Evolutionary conservation across 2,797 vertebrate species (phyloP), one percentile per base, ranked within the genome.

Genomic region (Chiroxiphia lanceolata): DNA sequence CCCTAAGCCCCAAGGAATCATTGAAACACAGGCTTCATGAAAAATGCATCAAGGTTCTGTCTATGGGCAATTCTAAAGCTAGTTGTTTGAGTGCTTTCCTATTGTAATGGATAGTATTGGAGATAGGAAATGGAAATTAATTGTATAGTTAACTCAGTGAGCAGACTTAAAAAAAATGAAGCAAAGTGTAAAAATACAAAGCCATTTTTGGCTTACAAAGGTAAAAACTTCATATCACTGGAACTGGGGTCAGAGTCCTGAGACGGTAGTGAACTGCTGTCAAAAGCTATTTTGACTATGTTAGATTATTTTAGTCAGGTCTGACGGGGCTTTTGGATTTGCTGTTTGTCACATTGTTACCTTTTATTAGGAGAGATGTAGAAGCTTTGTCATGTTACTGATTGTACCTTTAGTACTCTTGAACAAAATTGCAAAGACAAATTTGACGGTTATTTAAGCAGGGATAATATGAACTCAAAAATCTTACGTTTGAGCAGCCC

Each of bases 331-430:
- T 83, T 94, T 94, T 84, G 79, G 75, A 68, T 70, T 96, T 83
- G 15, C 59, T 64, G 11, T 82, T 93, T 88, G 64, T 95, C 82
- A 89, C 48, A 9, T 83, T 6, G 5, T 77, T 91, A 63, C 77
- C 80, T 93, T 95, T 60, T 78, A 38, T 76, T 91, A 92, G 54
- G 74, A 76, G n/a, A 34, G 71, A 80, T 83, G 27, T 78, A 89
- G 57, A 63, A 96, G 65, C 51, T 87, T 88, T 96, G 90, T 93
- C 74, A 1, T 11, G 40, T 40, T 40, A 40, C 40, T 15, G 40
- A 40, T 40, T 40, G 40, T 40, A 40, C 13, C 40, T 40, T 40
- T 40, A 40, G 40, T 40, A 40, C 40, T 40, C 13, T 40, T 40
- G 14, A 40, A 40, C 40, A 40, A 15, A 40, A 90, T 47, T 26